Base-by-base conservation (phyloP, 2,113 vertebrate species). In the Python bivittatus region DNA sequence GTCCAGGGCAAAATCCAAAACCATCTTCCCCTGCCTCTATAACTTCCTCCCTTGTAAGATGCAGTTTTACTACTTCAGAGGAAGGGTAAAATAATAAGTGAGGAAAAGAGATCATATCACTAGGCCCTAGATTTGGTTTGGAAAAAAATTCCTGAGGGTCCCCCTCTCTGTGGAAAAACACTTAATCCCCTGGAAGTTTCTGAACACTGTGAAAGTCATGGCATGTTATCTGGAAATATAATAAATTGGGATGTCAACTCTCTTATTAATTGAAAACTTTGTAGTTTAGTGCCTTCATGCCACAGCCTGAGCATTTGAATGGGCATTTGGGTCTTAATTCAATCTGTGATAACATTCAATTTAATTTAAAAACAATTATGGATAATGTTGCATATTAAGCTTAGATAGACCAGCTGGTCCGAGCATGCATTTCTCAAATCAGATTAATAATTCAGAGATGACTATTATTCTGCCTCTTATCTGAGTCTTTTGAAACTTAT, bases 351-450 rank as follows among this genome's bases (percentile, higher is more conserved):
- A 27, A n/a, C 44, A 27, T 27, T 29, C 84, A 85, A 85, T 52
- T 85, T 85, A 85, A 85, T 85, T 86, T 56, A 56, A 56, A 86
- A 86, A 86, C 85, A 56, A n/a, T 86, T 86, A 13, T 56, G 52
- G 42, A 54, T 48, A 88, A 52, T 61, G 58, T 88, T 11, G 17
- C 42, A 48, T 48, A 88, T 88, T 60, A 48, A 56, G 38, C 7
- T 8, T 29, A 29, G 58, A 23, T 27, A 88, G 33, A 79, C 72
- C 72, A 79, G 72, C 72, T 42, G 57, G 10, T 48, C 27, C 20
- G 25, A 64, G 23, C 5, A 17, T 10, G 27, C 12, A 48, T 88
- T 86, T 88, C 42, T 88, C 58, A 27, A 48, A 15, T 64, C 48
- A 86, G n/a, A 23, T 64, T 27, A 25, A 8, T 9, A 61, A 25